Percentiles rank a stretch among this genome's conserved stretches.
Evolutionary conservation across 2,888 invertebrate species (phyloP).

Genomic region (Chromoteleia sp.): DNA sequence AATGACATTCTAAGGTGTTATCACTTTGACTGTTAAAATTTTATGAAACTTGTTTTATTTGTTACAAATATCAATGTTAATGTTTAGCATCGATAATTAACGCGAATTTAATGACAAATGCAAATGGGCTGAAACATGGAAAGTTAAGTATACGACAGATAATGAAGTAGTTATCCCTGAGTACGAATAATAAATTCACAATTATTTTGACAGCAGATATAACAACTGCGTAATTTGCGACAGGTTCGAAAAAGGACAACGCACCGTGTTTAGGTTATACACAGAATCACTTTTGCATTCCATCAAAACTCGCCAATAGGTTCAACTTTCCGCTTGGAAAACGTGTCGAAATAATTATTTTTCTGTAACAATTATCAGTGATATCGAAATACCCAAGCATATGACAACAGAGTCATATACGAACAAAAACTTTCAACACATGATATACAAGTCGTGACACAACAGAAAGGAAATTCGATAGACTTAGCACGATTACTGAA

Average conservation of each 20-base stretch:
- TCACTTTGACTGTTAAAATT: no score
- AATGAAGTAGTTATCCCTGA: conserved; percentile 19
- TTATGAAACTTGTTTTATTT: no score
- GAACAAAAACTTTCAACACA: conserved; percentile 35
- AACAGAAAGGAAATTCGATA: neutral
- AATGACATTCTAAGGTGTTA: no score
- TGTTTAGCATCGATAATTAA: neutral
- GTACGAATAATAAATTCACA: conserved; percentile 21
- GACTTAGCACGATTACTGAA: no score
- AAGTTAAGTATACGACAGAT: conserved; percentile 19
- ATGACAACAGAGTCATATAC: conserved; percentile 1
- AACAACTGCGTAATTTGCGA: conserved; percentile 51
- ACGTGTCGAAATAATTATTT: neutral
- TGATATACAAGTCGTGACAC: conserved; percentile 1
- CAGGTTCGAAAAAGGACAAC: conserved; percentile 16
- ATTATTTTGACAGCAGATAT: conserved; percentile 34
- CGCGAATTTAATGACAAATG: conserved; percentile 10
- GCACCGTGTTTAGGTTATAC: conserved; percentile 22
- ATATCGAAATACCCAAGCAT: conserved; percentile 10
- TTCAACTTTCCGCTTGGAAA: conserved; percentile 6
- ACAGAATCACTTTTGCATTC: conserved; percentile 1
- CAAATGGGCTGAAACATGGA: conserved; percentile 8
- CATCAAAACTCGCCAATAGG: conserved; percentile 14
- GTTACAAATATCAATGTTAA: neutral
- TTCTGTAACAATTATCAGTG: neutral